Evolutionary conservation across 2,888 invertebrate genomes (phyloP).

Genomic region (Hermaeophaga mercurialis): DNA sequence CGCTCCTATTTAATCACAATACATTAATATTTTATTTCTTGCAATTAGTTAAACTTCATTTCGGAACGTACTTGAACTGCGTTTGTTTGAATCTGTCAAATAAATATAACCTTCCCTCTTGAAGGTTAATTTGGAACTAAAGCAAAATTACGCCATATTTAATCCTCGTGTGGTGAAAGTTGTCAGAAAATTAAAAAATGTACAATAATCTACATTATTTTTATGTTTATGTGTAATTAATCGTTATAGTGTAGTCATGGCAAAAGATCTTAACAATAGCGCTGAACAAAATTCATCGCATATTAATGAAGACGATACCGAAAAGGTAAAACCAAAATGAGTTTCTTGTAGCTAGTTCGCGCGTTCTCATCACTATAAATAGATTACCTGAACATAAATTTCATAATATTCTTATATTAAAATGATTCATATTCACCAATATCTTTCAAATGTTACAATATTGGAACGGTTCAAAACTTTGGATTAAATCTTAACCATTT

Average conservation of each 20-base stretch:
- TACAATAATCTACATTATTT: conserved; percentile 47
- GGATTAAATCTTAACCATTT: no score
- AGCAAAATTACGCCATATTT: conserved; percentile 54
- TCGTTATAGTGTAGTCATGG: conserved; percentile 51
- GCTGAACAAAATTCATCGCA: conserved; percentile 42
- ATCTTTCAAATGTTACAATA: not conserved
- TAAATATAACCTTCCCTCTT: conserved; percentile 30
- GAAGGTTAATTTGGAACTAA: conserved; percentile 37
- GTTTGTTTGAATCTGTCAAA: conserved; percentile 6
- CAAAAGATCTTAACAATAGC: conserved; percentile 50
- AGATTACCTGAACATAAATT: conserved; percentile 37
- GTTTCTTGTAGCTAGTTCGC: conserved; percentile 49
- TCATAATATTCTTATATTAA: conserved; percentile 13
- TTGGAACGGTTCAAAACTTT: not conserved
- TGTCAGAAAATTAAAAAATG: conserved; percentile 54
- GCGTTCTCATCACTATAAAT: conserved; percentile 55
- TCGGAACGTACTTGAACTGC: conserved; percentile 1
- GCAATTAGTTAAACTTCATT: no score
- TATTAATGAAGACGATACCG: conserved; percentile 45
- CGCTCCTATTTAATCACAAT: no score
- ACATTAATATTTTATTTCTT: no score
- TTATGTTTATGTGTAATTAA: conserved; percentile 45
- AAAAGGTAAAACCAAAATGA: conserved; percentile 50
- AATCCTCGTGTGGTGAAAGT: conserved; percentile 58
- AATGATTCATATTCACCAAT: not conserved